Base-by-base conservation (phyloP, 2,888 invertebrate genomes). In the Odontomyia ornata region DNA sequence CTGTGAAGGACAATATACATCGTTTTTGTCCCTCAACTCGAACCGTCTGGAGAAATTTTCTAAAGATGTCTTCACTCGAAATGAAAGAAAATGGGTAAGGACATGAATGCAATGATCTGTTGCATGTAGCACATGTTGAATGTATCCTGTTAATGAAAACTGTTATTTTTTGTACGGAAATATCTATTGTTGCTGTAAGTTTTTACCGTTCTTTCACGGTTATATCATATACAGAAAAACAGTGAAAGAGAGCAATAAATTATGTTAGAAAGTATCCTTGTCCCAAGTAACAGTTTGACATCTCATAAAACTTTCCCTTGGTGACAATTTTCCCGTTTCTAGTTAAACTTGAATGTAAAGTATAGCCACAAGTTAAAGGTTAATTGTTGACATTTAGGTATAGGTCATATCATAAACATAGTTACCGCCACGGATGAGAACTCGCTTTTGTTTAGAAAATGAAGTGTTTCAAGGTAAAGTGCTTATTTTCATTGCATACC, bases 101-200 rank as follows among this genome's bases (percentile, higher is more conserved):
- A 36, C 3, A 36, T 15, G n/a, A 52, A 9, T 52, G 4, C 4
- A 52, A 9, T 52, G n/a, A 9, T 52, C 52, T n/a, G 18, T 62
- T 15, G 62, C 62, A 52, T n/a, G 18, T 62, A 15, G 28, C 62
- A 52, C 36, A 65, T 65, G 65, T 65, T 65, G 18, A 30, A 65
- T 30, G 25, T 60, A 9, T 36, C 65, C 23, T 18, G n/a, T n/a
- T 3, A 65, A 65, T 15, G 18, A n/a, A 64, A 65, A 65, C 36
- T 36, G 65, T 36, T 36, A 1, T 36, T 65, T 36, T 65, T 30
- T 36, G 65, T 36, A 1, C 4, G 52, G n/a, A n/a, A 5, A 9
- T 36, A 36, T 62, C 52, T 52, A 13, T n/a, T 52, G 15, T 52
- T 4, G 13, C 7, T 43, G 13, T 43, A 52, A 9, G 52, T 52